Evolutionary conservation across 2,113 vertebrate genomes (phyloP), one percentile per base, ranked within the genome.

Genomic region (Mesitornis unicolor): DNA sequence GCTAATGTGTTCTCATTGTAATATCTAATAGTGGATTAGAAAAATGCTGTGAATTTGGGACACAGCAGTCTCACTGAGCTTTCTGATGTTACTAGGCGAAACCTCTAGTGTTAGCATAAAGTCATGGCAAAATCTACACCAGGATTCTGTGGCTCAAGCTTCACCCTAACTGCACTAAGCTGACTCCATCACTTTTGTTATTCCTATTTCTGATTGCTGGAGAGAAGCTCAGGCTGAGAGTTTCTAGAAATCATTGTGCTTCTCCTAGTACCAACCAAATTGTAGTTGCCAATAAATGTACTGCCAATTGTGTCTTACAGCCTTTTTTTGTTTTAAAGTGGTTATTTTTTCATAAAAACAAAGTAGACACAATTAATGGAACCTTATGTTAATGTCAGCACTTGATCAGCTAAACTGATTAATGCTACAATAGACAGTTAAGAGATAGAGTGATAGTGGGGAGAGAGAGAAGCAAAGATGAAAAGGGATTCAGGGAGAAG

Each of bases 371-470:
- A 85, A 84, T 86, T 94, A 83, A 82, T 38, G 28, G 68, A 91
- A 88, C 38, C 90, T 91, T 48, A 84, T 84, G 45, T 75, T 80
- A 94, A 61, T 87, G 28, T 83, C 69, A 74, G 54, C n/a, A 53
- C 96, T 96, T 95, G 81, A 87, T 96, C 79, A 84, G 82, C 68
- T 91, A 68, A 90, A 82, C 19, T 31, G 71, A 92, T 97, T 94
- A 93, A 90, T 90, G 95, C 51, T 73, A 54, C 42, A 68, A 26
- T 22, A 94, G 74, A 75, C 33, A 40, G 47, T 33, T 86, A 91
- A 89, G 67, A 94, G 92, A 73, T 53, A 69, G 71, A 75, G 31
- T 43, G 74, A 81, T 88, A 78, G 81, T 45, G 36, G 38, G 60
- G 68, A 88, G 42, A 84, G 64, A 93, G 73, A 95, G 78, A 90